Evolutionary conservation across 2,113 vertebrate genomes (phyloP).

Genomic region (Oreamnos americanus): DNA sequence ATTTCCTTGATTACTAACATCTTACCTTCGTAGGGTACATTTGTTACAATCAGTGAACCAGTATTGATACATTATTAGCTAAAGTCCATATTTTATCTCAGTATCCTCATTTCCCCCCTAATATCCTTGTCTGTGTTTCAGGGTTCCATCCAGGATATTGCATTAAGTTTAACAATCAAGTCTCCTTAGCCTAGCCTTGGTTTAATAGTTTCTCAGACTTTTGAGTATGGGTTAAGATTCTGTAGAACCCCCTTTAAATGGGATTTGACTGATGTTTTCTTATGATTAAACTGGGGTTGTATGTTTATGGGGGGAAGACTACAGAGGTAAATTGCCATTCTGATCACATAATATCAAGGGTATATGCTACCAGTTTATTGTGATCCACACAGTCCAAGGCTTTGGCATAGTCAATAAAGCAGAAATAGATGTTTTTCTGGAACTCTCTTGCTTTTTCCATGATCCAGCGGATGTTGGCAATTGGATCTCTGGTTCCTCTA

Average conservation of each 20-base stretch:
- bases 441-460: no score
- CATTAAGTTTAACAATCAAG: background rate
- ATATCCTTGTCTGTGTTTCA: background rate
- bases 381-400: no score
- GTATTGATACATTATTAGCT: background rate
- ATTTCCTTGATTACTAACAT: background rate
- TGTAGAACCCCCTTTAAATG: background rate
- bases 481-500: no score
- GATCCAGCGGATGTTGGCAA: no score
- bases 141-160: background rate
- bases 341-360: background rate
- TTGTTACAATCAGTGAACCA: background rate
- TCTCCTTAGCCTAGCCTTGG: background rate
- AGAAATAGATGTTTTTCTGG: no score
- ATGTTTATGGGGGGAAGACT: background rate
- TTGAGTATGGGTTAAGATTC: background rate
- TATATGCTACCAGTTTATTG: background rate
- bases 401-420: no score
- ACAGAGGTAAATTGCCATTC: background rate
- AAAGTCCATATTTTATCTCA: background rate
- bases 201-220: background rate
- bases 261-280: background rate
- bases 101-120: background rate
- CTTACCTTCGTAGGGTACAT: background rate
- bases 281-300: background rate